Percentiles rank a stretch among this genome's conserved stretches.
These are phyloP conservation scores for Denticeps clupeoides DNA, from an alignment of 2,797 vertebrate species.

Conservation along the genomic window DNA sequence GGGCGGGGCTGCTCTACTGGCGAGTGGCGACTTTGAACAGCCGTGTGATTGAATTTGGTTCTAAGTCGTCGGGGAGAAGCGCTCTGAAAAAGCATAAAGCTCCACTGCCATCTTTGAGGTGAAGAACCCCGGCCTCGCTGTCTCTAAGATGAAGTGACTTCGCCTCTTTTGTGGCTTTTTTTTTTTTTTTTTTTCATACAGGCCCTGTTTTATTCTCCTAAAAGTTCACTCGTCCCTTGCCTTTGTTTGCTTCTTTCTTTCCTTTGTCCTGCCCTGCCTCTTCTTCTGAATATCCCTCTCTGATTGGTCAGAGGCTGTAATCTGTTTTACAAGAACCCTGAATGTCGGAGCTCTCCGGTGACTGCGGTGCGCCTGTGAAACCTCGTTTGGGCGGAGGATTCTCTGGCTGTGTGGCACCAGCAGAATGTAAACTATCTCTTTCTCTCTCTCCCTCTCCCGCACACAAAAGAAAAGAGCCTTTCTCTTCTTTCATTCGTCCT, in stretches of 20 bases:
- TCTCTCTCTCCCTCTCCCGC: not conserved
- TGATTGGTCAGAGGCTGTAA: not conserved
- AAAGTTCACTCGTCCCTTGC: conserved; percentile 14
- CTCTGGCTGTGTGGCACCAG: not conserved
- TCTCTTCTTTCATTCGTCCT: conserved; percentile 38
- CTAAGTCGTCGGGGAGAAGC: no score
- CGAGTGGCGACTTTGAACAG: no score
- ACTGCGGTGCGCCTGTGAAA: not conserved
- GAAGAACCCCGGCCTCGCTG: not conserved
- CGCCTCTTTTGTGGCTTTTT: not conserved
- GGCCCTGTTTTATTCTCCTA: conserved; percentile 5
- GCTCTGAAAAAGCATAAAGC: no score
- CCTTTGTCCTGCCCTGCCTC: not conserved
- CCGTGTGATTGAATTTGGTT: no score
- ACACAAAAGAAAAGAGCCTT: conserved; percentile 38
- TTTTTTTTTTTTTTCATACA: conserved; percentile 19
- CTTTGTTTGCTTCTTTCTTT: conserved; percentile 17
- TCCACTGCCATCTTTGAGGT: not conserved
- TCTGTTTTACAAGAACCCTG: not conserved
- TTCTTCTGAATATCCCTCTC: not conserved
- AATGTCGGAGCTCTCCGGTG: conserved; percentile 3
- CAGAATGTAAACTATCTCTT: conserved; percentile 3
- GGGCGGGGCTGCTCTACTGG: no score
- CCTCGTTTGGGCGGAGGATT: not conserved
- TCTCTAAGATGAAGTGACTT: not conserved